phyloP scores from a whole-genome alignment of 2,797 vertebrate genomes.

The Ctenosaura bakeri region DNA sequence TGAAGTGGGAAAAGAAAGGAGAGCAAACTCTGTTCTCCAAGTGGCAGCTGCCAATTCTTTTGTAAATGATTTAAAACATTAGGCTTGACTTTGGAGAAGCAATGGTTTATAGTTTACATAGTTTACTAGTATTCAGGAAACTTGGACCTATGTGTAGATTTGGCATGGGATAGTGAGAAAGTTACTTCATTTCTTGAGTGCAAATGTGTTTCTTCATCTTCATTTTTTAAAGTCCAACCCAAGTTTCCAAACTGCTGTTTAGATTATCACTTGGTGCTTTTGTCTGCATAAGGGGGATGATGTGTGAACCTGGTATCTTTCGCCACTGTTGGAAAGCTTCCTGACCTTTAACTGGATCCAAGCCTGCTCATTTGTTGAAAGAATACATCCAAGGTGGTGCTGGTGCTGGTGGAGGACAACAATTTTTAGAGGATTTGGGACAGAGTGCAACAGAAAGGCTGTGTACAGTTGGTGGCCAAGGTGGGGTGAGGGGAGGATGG shows the following conservation, averaged over 20 bases:
- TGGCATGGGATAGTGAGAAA: background rate
- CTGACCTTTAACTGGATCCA: background rate
- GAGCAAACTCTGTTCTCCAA: background rate
- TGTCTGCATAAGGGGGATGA: background rate
- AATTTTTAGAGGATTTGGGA: background rate
- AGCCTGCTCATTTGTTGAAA: background rate
- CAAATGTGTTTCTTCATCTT: background rate
- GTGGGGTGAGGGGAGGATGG: no score
- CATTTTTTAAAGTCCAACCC: background rate
- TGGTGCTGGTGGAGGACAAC: background rate
- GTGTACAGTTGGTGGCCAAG: background rate
- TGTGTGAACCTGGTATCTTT: background rate
- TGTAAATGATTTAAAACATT: conserved; percentile 36
- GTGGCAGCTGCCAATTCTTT: background rate
- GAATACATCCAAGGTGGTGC: no score
- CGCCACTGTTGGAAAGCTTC: background rate
- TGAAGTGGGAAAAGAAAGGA: conserved; percentile 33
- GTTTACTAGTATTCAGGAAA: conserved; percentile 46
- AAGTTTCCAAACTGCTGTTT: background rate
- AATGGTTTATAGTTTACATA: conserved; percentile 42
- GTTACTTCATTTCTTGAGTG: background rate
- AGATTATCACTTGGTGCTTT: background rate
- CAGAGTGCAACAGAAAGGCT: background rate
- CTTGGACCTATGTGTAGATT: conserved; percentile 22
- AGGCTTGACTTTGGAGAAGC: conserved; percentile 40